Conservation (phyloP, 2,113 vertebrate species). For the Heterotis niloticus region DNA sequence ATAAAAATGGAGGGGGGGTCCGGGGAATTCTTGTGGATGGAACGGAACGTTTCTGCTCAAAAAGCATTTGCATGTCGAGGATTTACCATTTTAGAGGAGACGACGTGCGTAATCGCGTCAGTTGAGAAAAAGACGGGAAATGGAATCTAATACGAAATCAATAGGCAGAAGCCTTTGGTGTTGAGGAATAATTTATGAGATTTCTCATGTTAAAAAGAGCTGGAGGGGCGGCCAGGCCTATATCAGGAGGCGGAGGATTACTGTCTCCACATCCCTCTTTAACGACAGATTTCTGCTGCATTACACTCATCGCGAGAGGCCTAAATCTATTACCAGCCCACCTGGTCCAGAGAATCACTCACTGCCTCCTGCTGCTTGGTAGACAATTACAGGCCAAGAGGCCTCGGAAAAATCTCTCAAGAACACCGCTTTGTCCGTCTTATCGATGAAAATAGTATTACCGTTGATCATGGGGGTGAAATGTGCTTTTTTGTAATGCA, state of each 20-base stretch:
- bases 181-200: conserved; percentile 17
- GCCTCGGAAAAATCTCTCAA: conserved; percentile 59
- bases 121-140: conserved; percentile 8
- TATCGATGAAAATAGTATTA: conserved; percentile 74
- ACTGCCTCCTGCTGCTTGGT: conserved; percentile 17
- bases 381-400: conserved; percentile 50
- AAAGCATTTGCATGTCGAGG: too few relatives aligned
- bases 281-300: conserved; percentile 26
- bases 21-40: too few relatives aligned
- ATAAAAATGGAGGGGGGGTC: too few relatives aligned
- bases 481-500: conserved; percentile 75
- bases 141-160: conserved; percentile 20
- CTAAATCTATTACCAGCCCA: conserved; percentile 31
- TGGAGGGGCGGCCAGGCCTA: background rate
- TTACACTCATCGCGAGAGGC: conserved; percentile 28
- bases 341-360: conserved; percentile 29
- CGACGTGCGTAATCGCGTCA: background rate
- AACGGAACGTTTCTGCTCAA: too few relatives aligned
- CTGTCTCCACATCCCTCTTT: conserved; percentile 31
- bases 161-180: conserved; percentile 23
- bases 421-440: conserved; percentile 67
- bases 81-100: background rate
- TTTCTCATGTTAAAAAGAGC: conserved; percentile 29
- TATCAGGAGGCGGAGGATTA: conserved; percentile 21
- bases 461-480: conserved; percentile 66